A percentile compares a stretch with the other conserved stretches of the same genome.
phyloP scores from a whole-genome alignment of 2,888 invertebrate genomes.

The Aricia artaxerxes region DNA sequence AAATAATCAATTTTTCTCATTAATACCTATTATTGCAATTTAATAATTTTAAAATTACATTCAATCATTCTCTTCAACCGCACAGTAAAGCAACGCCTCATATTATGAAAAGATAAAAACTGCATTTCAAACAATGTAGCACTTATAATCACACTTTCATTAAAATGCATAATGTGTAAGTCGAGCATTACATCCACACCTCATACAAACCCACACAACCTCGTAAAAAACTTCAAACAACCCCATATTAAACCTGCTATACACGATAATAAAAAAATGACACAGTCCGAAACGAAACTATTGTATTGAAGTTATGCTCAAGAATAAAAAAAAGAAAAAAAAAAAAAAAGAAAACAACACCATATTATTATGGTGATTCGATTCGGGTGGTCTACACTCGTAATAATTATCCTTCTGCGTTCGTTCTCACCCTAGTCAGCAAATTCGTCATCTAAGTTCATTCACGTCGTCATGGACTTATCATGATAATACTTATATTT shows the following conservation, averaged over 20 bases:
- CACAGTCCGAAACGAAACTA: not conserved
- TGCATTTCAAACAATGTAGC: not conserved
- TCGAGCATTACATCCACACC: not conserved
- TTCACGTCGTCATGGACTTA: no score
- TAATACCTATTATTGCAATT: no score
- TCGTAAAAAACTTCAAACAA: not conserved
- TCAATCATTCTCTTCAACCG: not conserved
- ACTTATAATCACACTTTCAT: not conserved
- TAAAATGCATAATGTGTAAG: constrained; percentile 4
- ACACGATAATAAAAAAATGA: not conserved
- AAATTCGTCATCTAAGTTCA: no score
- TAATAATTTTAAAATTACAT: not conserved
- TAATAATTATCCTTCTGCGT: no score
- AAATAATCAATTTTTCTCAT: no score
- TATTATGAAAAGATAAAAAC: not conserved
- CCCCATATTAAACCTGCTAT: not conserved
- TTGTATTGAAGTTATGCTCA: no score
- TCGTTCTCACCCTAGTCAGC: no score
- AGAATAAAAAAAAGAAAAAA: no score
- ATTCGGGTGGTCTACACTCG: no score
- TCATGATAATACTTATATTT: no score
- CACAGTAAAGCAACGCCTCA: not conserved
- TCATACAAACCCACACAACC: not conserved
- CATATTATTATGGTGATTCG: no score
- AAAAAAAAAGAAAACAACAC: no score